Percentiles rank a stretch among this genome's conserved stretches.
These are phyloP conservation scores for Chrysocyon brachyurus DNA, from an alignment of 2,797 vertebrate genomes.

Conservation along the genomic window DNA sequence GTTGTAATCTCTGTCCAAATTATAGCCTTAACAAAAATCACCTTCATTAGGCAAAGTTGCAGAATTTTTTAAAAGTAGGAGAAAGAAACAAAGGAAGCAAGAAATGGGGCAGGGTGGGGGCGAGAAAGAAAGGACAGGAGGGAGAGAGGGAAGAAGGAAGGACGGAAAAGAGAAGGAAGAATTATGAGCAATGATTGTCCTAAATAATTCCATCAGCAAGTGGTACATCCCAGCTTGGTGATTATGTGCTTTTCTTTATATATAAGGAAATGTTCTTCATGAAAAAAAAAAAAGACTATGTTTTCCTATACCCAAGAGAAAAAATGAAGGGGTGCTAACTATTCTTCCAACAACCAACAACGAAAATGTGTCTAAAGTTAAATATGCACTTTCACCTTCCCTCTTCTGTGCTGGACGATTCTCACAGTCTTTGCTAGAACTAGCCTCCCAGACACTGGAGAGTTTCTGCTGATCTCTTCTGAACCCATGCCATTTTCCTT, in stretches of 20 bases:
- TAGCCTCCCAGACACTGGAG: not conserved
- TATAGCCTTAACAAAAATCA: slow-evolving; percentile 6
- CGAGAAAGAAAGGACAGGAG: not conserved
- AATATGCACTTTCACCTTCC: not conserved
- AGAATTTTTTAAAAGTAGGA: not conserved
- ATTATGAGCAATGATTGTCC: not conserved
- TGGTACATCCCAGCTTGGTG: not conserved
- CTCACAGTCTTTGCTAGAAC: not conserved
- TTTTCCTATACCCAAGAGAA: not conserved
- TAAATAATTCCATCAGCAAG: not conserved
- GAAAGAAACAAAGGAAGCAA: not conserved
- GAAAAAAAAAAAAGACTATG: not conserved
- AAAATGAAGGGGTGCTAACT: not conserved
- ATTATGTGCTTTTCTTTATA: not conserved
- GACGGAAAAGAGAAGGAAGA: too few species aligned
- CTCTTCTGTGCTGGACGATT: not conserved
- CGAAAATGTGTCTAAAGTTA: not conserved
- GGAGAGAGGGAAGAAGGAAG: not conserved
- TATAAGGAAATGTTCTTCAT: not conserved
- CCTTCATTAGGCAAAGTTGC: not conserved
- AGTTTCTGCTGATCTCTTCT: not conserved
- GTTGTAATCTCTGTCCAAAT: not conserved
- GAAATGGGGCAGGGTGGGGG: not conserved
- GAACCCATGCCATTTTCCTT: not conserved
- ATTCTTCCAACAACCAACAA: not conserved